Base-by-base conservation (phyloP, 35 echinoderm and acorn worm species). In the Acanthaster planci region DNA sequence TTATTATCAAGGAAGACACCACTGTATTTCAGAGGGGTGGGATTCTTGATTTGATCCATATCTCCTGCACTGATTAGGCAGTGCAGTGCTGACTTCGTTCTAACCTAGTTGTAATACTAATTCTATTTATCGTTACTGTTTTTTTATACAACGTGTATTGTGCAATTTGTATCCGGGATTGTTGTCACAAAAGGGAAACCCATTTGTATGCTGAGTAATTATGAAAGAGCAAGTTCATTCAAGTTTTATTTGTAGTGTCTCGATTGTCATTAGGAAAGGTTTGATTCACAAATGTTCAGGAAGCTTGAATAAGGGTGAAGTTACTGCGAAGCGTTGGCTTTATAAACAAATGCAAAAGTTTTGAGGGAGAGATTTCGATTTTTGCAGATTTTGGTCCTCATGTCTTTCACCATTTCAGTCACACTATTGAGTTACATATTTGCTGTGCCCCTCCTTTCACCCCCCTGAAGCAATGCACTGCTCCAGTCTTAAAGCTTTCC, bases 1-100 rank as follows among this genome's bases (percentile, higher is more conserved):
- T 7, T 72, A 72, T 29, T 72, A 72, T 72, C 64, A 72, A 31
- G 64, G 64, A 72, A 72, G 64, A 72, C 26, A 72, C 64, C 64
- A 72, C 34, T 72, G 18, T 72, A 26, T 21, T 72, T 10, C 30
- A 14, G 30, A 10, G 10, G 64, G 64, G 64, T 19, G 22, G 64
- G 26, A 34, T 31, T 12, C 34, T 14, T 72, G 64, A 72, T 10
- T 72, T 26, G 29, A 72, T 19, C 5, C 56, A 59, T 59, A 59
- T 59, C 56, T 59, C 56, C 42, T 47, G 42, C 42, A 47, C 42
- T 47, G 42, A 47, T 47, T 47, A 26, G 22, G 64, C 64, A 72
- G 64, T 72, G 64, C 42, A 47, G 22, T 60, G 64, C 14, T 31
- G 14, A 72, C 64, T 72, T 72, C 64, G 34, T 7, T 72, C 26